phyloP scores from a whole-genome alignment of 2,888 invertebrate genomes.

The Plagiodera versicolora region DNA sequence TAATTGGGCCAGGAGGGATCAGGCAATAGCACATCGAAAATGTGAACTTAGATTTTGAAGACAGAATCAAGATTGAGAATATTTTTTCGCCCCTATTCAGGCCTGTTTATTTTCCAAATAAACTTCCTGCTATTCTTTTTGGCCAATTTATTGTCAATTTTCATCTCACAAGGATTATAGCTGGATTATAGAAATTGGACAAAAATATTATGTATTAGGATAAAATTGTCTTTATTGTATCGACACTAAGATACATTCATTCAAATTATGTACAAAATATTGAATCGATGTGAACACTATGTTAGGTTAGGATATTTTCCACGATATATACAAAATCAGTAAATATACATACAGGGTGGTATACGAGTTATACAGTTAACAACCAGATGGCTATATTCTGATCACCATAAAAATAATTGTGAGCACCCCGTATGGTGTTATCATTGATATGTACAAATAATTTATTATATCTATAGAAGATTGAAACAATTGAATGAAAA shows the following conservation, averaged over 20 bases:
- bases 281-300: conserved; percentile 35
- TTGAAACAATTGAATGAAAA: background rate
- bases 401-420: background rate
- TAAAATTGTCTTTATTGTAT: conserved; percentile 30
- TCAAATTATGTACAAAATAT: conserved; percentile 42
- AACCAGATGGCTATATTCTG: conserved; percentile 6
- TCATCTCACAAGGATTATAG: too few species aligned
- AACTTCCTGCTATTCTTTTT: too few species aligned
- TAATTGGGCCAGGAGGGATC: too few species aligned
- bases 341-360: background rate
- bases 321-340: conserved; percentile 35
- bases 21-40: too few species aligned
- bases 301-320: conserved; percentile 27
- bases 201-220: too few species aligned
- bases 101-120: too few species aligned
- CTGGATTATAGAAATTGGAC: too few species aligned
- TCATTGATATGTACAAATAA: conserved; percentile 41
- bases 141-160: too few species aligned
- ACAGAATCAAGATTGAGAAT: too few species aligned
- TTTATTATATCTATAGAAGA: conserved; percentile 19
- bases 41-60: too few species aligned
- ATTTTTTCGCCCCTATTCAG: too few species aligned
- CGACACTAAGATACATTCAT: conserved; percentile 40
- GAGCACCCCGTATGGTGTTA: conserved; percentile 13
- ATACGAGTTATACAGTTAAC: background rate